These are phyloP conservation scores for Nesoenas mayeri DNA, from an alignment of 2,113 vertebrate species.

Conservation along the genomic window DNA sequence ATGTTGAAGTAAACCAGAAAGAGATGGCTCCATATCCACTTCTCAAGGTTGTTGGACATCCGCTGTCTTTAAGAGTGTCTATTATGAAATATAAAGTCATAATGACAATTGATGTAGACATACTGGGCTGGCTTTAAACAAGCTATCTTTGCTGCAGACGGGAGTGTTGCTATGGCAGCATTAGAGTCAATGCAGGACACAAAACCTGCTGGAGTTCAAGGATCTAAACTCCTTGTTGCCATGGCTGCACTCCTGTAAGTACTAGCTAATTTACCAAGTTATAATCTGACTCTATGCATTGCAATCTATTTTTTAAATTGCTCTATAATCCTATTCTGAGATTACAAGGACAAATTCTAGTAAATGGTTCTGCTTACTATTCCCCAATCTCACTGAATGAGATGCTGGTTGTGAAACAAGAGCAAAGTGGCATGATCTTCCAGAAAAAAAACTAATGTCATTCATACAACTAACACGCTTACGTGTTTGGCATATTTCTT, in stretches of 20 bases:
- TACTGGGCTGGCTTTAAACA: not conserved
- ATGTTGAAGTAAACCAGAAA: not conserved
- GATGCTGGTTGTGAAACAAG: not conserved
- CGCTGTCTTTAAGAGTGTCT: not conserved
- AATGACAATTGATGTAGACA: not conserved
- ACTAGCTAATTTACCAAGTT: not conserved
- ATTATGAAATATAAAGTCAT: not conserved
- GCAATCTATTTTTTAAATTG: not conserved
- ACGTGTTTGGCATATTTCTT: not conserved
- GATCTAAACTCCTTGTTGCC: not conserved
- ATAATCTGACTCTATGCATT: not conserved
- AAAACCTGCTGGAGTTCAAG: not conserved
- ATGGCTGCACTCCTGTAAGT: not conserved
- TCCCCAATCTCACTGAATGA: not conserved
- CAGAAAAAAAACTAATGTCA: not conserved
- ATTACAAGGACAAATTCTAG: not conserved
- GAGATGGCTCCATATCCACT: not conserved
- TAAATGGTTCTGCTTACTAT: not conserved
- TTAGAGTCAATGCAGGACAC: not conserved
- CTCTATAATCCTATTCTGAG: not conserved
- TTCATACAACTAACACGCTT: not conserved
- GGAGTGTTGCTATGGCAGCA: constrained; percentile 41
- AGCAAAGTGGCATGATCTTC: not conserved
- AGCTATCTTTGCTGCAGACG: not conserved
- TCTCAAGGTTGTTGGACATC: not conserved